Conservation (phyloP, 2,797 vertebrate species). For the Poecilia picta region DNA sequence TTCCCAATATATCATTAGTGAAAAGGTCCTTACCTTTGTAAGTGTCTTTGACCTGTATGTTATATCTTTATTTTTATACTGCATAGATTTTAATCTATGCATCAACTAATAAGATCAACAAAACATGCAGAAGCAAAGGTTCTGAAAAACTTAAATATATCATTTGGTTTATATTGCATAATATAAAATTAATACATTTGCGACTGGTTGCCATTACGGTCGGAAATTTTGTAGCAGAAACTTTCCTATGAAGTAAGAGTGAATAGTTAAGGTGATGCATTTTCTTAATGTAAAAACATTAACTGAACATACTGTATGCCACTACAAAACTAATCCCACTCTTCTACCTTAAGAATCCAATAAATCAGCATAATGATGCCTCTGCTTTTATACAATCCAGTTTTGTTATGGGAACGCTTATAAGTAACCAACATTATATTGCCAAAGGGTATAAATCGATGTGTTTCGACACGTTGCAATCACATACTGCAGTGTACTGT, state of each 20-base stretch:
- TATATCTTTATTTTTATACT: not conserved
- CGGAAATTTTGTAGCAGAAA: not conserved
- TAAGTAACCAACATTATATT: not conserved
- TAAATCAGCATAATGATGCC: not conserved
- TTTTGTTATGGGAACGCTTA: not conserved
- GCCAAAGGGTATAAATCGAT: not conserved
- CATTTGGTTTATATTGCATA: not conserved
- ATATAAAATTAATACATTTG: not conserved
- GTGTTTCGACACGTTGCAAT: not conserved
- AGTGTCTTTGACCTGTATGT: too few relatives aligned
- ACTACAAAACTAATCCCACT: not conserved
- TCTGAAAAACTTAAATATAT: not conserved
- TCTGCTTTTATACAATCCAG: not conserved
- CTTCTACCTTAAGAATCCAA: not conserved
- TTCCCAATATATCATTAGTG: too few relatives aligned
- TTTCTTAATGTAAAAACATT: not conserved
- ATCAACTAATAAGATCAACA: not conserved
- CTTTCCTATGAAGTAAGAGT: not conserved
- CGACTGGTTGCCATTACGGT: not conserved
- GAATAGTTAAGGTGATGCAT: not conserved
- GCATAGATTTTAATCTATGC: not conserved
- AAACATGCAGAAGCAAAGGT: not conserved
- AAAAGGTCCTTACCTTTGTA: too few relatives aligned
- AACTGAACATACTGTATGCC: not conserved
- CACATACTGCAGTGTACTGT: not conserved